Percentiles rank a stretch among this genome's conserved stretches.
Conservation (phyloP, 2,888 invertebrate species). For the Tolmerus cingulatus region DNA sequence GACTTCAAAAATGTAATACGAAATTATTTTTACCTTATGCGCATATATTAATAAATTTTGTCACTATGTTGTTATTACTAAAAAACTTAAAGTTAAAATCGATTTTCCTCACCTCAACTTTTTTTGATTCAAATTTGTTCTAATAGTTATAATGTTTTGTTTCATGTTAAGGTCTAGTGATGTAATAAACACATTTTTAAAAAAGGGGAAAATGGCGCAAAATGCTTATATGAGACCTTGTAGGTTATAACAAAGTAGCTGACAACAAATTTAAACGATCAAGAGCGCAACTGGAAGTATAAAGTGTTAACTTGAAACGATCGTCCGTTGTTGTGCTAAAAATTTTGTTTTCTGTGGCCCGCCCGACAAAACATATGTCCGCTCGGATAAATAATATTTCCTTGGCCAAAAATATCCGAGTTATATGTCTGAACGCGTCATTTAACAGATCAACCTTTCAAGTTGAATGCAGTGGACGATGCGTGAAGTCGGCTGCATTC, state of each 20-base stretch:
- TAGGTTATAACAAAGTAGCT: not conserved
- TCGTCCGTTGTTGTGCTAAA: not conserved
- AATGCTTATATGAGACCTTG: not conserved
- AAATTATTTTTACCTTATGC: too few relatives aligned
- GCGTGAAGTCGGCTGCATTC: not conserved
- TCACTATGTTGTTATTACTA: too few relatives aligned
- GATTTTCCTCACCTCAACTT: too few relatives aligned
- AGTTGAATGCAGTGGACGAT: not conserved
- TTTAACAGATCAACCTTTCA: conserved; percentile 25
- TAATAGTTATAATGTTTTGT: too few relatives aligned
- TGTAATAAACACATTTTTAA: too few relatives aligned
- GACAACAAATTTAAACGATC: not conserved
- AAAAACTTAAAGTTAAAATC: not conserved
- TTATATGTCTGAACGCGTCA: conserved; percentile 1
- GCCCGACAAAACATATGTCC: not conserved
- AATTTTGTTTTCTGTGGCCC: not conserved
- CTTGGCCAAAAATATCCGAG: conserved; percentile 18
- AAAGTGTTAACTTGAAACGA: not conserved
- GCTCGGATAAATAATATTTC: not conserved
- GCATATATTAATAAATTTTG: too few relatives aligned
- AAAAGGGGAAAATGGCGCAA: too few relatives aligned
- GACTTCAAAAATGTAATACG: not conserved
- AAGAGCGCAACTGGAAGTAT: not conserved
- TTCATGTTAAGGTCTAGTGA: too few relatives aligned
- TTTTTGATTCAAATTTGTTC: too few relatives aligned